phyloP scores from a whole-genome alignment of 2,113 vertebrate genomes.

The Copsychus sechellarum region DNA sequence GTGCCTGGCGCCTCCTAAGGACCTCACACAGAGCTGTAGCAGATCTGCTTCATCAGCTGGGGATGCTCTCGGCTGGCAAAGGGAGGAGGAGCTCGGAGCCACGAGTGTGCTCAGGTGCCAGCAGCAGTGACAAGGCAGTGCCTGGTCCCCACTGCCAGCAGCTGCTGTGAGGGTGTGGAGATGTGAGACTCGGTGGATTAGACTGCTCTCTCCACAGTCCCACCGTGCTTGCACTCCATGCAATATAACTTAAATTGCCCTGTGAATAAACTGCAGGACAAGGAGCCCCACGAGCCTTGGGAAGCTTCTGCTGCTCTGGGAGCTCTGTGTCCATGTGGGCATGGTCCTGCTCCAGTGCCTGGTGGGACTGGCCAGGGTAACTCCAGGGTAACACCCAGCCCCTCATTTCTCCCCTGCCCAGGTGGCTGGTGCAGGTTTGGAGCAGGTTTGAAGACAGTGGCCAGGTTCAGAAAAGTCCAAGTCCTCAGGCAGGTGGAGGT shows the following conservation, averaged over 20 bases:
- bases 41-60: not conserved
- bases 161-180: no score
- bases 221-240: not conserved
- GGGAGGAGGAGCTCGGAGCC: not conserved
- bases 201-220: not conserved
- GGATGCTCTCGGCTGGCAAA: not conserved
- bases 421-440: not conserved
- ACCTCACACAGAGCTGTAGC: not conserved
- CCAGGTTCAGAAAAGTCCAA: not conserved
- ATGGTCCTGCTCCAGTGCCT: not conserved
- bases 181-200: not conserved
- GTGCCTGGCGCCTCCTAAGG: not conserved
- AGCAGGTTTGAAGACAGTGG: not conserved
- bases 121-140: not conserved
- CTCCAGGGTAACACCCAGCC: not conserved
- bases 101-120: not conserved
- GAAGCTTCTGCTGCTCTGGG: not conserved
- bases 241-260: not conserved
- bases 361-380: not conserved
- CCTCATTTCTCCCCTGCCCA: not conserved
- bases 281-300: not conserved
- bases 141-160: not conserved
- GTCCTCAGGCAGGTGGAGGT: not conserved
- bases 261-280: not conserved
- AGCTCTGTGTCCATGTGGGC: not conserved